phyloP scores from a whole-genome alignment of 2,797 vertebrate genomes.

The Sitta carolinensis region DNA sequence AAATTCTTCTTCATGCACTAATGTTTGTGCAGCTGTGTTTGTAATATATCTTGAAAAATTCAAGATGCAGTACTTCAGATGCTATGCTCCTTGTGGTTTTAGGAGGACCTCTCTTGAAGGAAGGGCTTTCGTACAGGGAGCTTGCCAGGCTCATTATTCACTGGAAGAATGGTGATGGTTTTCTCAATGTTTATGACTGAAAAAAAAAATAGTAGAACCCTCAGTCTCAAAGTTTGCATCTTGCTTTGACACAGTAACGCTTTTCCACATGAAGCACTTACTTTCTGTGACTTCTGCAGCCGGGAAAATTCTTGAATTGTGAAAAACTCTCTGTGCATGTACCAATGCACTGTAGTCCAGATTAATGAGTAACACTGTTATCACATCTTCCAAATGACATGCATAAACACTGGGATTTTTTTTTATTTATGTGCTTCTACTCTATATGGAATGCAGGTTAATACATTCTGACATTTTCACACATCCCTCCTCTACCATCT shows the following conservation, averaged over 20 bases:
- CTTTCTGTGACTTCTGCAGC: not conserved
- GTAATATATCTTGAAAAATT: conserved; percentile 54
- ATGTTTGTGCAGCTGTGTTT: conserved; percentile 67
- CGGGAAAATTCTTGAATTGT: not conserved
- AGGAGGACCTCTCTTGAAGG: conserved; percentile 25
- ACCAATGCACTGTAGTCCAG: not conserved
- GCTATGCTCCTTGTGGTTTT: conserved; percentile 48
- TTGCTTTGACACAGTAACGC: not conserved
- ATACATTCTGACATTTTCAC: not conserved
- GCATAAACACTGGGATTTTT: not conserved
- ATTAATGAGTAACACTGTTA: not conserved
- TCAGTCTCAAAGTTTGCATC: not conserved
- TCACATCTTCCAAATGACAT: not conserved
- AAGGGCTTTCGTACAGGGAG: conserved; percentile 9
- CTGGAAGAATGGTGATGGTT: not conserved
- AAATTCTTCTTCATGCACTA: conserved; percentile 40
- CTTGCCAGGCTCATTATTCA: not conserved
- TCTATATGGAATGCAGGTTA: not conserved
- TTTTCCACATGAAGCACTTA: not conserved
- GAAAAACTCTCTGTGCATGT: not conserved
- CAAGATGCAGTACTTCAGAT: conserved; percentile 41
- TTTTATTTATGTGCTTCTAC: not conserved
- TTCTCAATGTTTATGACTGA: not conserved
- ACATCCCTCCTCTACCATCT: not conserved
- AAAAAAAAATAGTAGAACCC: not conserved